Percentiles rank a stretch among this genome's conserved stretches.
Evolutionary conservation across 2,888 invertebrate genomes (phyloP).

Genomic region (Caenorhabditis macrosperma): DNA sequence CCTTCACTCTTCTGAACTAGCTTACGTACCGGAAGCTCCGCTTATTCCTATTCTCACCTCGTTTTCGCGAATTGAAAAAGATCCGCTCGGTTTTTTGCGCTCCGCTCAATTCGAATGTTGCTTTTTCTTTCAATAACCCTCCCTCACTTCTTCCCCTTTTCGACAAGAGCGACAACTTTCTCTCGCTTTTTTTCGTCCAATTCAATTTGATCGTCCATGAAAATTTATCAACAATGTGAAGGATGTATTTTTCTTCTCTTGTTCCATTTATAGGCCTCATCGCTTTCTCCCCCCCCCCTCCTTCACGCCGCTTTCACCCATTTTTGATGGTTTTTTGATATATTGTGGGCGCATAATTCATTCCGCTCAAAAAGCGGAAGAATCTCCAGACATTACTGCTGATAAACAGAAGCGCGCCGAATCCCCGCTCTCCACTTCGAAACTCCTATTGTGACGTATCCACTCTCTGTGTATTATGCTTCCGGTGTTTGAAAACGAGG

Average conservation of each 20-base stretch:
- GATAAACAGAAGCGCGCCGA: conserved; percentile 3
- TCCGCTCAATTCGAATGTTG: conserved; percentile 37
- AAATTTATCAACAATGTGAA: conserved; percentile 31
- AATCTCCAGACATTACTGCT: too few species aligned
- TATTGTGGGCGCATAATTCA: conserved; percentile 15
- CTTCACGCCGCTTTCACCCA: not conserved
- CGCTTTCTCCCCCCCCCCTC: not conserved
- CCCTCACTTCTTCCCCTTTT: conserved; percentile 10
- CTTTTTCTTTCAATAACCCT: conserved; percentile 45
- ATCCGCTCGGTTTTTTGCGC: conserved; percentile 22
- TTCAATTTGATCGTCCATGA: conserved; percentile 43
- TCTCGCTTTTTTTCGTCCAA: conserved; percentile 1
- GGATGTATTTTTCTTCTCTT: conserved; percentile 12
- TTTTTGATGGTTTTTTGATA: not conserved
- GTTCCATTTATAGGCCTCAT: conserved; percentile 1
- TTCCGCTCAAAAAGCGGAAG: conserved; percentile 4
- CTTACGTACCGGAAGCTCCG: conserved; percentile 6
- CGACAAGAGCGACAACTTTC: conserved; percentile 3
- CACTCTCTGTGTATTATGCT: conserved; percentile 21
- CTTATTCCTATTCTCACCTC: not conserved
- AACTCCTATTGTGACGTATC: conserved; percentile 33
- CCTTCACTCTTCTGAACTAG: not conserved
- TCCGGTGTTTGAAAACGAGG: conserved; percentile 27
- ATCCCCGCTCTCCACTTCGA: conserved; percentile 5
- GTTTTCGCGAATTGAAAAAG: not conserved